A percentile compares a stretch with the other conserved stretches of the same genome.
phyloP scores from a whole-genome alignment of 1,140 invertebrate species.

The Heliconius eleuchia region DNA sequence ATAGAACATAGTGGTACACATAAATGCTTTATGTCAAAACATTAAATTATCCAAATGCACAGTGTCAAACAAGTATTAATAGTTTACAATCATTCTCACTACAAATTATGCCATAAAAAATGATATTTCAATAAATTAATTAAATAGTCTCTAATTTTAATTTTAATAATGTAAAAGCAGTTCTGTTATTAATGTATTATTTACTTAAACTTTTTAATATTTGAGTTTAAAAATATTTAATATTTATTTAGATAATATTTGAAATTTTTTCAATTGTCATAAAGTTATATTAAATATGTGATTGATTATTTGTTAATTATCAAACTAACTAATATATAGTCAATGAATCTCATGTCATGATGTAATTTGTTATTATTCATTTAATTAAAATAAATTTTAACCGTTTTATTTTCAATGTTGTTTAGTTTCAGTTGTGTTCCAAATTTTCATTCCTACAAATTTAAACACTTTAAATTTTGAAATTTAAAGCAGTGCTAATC shows the following conservation, averaged over 20 bases:
- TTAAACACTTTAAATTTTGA: background rate
- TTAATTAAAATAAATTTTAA: constrained; percentile 3
- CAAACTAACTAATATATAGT: background rate
- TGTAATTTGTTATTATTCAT: background rate
- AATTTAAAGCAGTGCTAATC: background rate
- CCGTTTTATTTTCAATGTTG: constrained; percentile 2
- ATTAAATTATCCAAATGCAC: background rate
- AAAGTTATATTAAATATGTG: background rate
- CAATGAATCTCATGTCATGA: background rate
- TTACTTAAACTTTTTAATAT: background rate
- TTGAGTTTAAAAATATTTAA: background rate
- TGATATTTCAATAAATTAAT: no score
- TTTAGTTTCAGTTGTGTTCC: constrained; percentile 10
- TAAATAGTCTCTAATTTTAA: no score
- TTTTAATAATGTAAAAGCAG: no score
- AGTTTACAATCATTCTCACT: background rate
- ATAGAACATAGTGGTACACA: background rate
- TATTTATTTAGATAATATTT: background rate
- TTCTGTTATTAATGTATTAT: background rate
- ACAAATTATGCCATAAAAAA: background rate
- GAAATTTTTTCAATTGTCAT: background rate
- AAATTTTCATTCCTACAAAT: background rate
- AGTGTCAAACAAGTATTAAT: background rate
- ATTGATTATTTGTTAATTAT: background rate
- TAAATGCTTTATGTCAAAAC: no score